A percentile compares a stretch with the other conserved stretches of the same genome.
Conservation (phyloP, 2,888 invertebrate genomes). For the Copidosoma aretas region DNA sequence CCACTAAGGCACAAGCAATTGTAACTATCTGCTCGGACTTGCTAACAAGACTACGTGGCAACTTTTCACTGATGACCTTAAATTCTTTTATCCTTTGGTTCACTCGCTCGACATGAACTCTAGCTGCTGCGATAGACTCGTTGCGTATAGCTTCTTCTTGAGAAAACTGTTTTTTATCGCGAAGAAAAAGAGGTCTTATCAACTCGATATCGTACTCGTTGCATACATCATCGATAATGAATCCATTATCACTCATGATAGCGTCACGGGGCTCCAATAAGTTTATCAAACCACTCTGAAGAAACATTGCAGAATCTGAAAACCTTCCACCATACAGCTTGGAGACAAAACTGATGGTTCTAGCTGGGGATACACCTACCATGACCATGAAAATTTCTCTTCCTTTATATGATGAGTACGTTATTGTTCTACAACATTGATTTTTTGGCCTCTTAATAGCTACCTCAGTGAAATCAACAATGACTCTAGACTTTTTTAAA, state of each 20-base stretch:
- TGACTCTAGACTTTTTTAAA: conserved; percentile 42
- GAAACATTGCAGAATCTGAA: conserved; percentile 30
- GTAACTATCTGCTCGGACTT: too few species aligned
- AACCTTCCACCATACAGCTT: conserved; percentile 40
- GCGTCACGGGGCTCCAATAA: conserved; percentile 40
- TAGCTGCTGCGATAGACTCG: conserved; percentile 37
- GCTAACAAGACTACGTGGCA: too few species aligned
- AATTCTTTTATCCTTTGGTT: conserved; percentile 30
- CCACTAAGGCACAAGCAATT: neutral
- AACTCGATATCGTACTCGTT: conserved; percentile 21
- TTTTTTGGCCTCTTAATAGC: conserved; percentile 38
- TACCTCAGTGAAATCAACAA: conserved; percentile 47
- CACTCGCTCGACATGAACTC: conserved; percentile 41
- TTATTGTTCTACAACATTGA: conserved; percentile 39
- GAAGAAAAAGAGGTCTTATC: conserved; percentile 41
- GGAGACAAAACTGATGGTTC: conserved; percentile 44
- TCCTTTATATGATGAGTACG: conserved; percentile 44
- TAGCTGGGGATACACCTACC: conserved; percentile 46
- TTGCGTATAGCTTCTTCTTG: conserved; percentile 34
- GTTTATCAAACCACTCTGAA: conserved; percentile 28
- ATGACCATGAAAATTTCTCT: conserved; percentile 40
- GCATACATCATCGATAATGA: conserved; percentile 41
- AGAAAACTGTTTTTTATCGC: conserved; percentile 39
- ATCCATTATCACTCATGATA: conserved; percentile 37
- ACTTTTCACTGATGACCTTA: conserved; percentile 22